phyloP scores from a whole-genome alignment of 2,113 vertebrate species.

The Andinoacara biseriatus region DNA sequence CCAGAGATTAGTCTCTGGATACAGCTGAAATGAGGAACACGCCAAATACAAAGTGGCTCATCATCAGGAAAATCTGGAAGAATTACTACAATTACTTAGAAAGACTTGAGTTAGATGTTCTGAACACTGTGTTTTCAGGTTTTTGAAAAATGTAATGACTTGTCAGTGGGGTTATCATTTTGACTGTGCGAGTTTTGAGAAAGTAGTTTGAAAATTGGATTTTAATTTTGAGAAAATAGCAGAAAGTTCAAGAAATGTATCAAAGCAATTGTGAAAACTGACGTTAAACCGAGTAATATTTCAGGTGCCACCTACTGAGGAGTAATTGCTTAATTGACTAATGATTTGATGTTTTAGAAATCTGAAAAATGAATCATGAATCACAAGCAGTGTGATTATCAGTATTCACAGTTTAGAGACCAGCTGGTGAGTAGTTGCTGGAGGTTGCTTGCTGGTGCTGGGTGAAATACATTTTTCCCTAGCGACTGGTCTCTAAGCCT shows the following conservation, averaged over 20 bases:
- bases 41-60: background rate
- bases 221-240: background rate
- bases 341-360: background rate
- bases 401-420: too few species aligned
- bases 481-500: background rate
- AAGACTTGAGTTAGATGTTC: background rate
- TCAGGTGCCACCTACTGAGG: background rate
- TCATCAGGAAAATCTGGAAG: background rate
- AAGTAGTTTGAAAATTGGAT: slow-evolving; percentile 5
- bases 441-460: too few species aligned
- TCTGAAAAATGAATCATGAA: background rate
- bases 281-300: background rate
- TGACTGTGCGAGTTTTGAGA: background rate
- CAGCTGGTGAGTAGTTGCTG: too few species aligned
- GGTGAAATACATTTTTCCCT: background rate
- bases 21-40: background rate
- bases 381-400: too few species aligned
- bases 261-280: background rate
- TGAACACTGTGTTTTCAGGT: background rate
- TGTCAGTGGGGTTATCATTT: background rate
- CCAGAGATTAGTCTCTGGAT: background rate
- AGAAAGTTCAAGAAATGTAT: background rate
- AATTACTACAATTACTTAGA: background rate
- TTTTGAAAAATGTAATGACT: background rate
- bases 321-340: background rate